Evolutionary conservation across 2,113 vertebrate genomes (phyloP).

Genomic region (Neomonachus schauinslandi): DNA sequence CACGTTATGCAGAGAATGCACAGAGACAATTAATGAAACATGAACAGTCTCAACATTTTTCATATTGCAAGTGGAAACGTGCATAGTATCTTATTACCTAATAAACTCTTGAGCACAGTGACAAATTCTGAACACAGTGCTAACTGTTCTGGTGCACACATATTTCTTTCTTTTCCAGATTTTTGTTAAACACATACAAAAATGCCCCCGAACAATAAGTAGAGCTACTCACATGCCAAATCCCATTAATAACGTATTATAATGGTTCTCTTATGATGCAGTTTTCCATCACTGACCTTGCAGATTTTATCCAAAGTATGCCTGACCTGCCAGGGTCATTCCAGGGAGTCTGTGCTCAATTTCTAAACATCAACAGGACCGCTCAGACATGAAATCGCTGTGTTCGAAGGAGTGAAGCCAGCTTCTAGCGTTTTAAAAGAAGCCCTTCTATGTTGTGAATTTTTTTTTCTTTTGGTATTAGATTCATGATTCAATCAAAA

Average conservation of each 20-base stretch:
- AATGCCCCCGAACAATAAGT: conserved; percentile 8
- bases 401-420: conserved; percentile 65
- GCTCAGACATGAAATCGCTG: conserved; percentile 78
- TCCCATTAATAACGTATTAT: conserved; percentile 52
- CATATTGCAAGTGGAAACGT: conserved; percentile 61
- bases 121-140: conserved; percentile 40
- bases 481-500: conserved; percentile 83
- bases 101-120: conserved; percentile 51
- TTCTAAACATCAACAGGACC: conserved; percentile 60
- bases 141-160: conserved; percentile 14
- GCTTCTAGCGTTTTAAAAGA: conserved; percentile 75
- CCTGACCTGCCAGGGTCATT: conserved; percentile 46
- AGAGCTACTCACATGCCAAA: conserved; percentile 22
- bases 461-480: conserved; percentile 76
- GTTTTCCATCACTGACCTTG: conserved; percentile 78
- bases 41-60: conserved; percentile 67
- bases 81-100: conserved; percentile 65
- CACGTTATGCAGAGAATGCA: conserved; percentile 30
- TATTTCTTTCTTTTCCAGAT: conserved; percentile 51
- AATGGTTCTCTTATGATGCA: conserved; percentile 40
- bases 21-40: conserved; percentile 63
- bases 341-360: conserved; percentile 14
- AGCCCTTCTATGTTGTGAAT: conserved; percentile 18
- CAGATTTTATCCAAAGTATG: conserved; percentile 63
- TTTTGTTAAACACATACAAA: conserved; percentile 62